phyloP scores from a whole-genome alignment of 2,797 vertebrate genomes.

The Phyllotis vaccarum region DNA sequence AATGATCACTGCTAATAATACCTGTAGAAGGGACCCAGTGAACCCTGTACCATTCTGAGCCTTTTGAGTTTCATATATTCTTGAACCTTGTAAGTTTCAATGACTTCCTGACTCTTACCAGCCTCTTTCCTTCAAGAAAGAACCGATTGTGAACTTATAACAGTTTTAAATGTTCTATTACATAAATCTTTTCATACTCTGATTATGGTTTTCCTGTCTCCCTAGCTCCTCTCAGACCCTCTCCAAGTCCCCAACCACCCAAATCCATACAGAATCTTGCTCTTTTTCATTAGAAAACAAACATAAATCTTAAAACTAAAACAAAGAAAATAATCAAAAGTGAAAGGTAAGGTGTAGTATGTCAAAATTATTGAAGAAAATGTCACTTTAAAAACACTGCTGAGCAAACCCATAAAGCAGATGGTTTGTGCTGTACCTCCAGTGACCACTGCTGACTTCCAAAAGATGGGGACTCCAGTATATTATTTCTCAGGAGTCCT shows the following conservation, averaged over 20 bases:
- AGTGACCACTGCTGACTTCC: neutral
- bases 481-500: neutral
- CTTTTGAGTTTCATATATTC: neutral
- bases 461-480: neutral
- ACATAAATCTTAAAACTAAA: conserved; percentile 33
- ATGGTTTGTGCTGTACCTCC: neutral
- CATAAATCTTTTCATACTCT: neutral
- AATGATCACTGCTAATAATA: too few relatives aligned
- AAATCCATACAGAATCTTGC: neutral
- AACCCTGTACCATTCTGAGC: neutral
- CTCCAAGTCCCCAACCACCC: neutral
- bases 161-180: neutral
- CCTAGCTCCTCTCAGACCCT: neutral
- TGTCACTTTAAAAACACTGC: neutral
- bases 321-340: neutral
- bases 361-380: neutral
- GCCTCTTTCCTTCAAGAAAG: neutral
- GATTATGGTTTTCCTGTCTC: neutral
- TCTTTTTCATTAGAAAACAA: neutral
- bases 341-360: neutral
- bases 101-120: neutral
- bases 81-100: neutral
- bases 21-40: neutral
- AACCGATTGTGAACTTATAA: neutral
- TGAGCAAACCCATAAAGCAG: neutral